Conservation (phyloP, 1,140 invertebrate species). For the Leptinotarsa lineolata region DNA sequence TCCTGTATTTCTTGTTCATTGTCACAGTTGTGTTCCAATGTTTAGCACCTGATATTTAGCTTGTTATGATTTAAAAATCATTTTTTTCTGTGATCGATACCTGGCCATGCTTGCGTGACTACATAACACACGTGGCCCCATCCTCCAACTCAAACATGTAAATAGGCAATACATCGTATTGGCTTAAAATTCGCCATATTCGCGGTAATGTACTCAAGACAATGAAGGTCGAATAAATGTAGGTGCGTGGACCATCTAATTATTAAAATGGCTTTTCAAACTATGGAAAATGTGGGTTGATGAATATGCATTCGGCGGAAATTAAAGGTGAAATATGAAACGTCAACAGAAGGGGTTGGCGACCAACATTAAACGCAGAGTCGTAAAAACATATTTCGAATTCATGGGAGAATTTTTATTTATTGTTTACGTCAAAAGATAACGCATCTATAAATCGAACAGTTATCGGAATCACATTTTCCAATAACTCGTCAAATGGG, state of each 20-base stretch:
- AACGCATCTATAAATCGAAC: too few relatives aligned
- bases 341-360: not conserved
- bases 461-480: too few relatives aligned
- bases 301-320: not conserved
- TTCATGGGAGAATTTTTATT: not conserved
- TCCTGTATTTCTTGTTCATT: too few relatives aligned
- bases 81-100: not conserved
- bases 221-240: constrained; percentile 12
- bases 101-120: not conserved
- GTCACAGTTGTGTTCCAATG: too few relatives aligned
- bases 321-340: constrained; percentile 1
- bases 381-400: not conserved
- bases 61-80: not conserved
- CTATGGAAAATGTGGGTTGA: not conserved
- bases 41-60: too few relatives aligned
- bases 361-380: not conserved
- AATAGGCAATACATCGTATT: not conserved
- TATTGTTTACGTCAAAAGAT: too few relatives aligned
- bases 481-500: too few relatives aligned
- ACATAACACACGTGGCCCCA: not conserved
- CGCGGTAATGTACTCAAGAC: not conserved
- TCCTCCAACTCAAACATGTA: not conserved
- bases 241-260: not conserved
- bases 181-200: not conserved
- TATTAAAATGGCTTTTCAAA: not conserved